Conservation (phyloP, 2,797 vertebrate genomes). For the Pantherophis vulpinus region DNA sequence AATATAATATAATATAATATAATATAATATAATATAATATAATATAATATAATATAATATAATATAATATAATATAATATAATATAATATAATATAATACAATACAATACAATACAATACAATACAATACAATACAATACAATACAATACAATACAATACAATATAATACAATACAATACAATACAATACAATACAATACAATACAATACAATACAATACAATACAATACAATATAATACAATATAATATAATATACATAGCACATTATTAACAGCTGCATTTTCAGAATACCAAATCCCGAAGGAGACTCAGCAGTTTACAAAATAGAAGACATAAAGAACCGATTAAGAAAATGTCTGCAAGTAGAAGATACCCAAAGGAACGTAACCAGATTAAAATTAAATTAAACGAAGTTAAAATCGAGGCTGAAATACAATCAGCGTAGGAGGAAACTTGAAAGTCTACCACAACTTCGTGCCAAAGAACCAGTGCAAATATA, state of each 20-base stretch:
- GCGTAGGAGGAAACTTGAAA: not conserved
- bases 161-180: too few species aligned
- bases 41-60: too few species aligned
- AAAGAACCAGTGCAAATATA: not conserved
- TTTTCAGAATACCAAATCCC: not conserved
- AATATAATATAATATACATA: not conserved
- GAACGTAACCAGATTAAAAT: not conserved
- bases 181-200: too few species aligned
- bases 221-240: too few species aligned
- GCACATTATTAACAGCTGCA: not conserved
- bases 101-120: too few species aligned
- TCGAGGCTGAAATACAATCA: not conserved
- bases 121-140: too few species aligned
- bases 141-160: too few species aligned
- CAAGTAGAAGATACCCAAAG: not conserved
- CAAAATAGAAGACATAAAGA: not conserved
- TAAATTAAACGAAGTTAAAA: not conserved
- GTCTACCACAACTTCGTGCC: fast-evolving
- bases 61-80: too few species aligned
- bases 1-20: too few species aligned
- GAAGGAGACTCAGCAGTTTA: not conserved
- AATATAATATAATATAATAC: too few species aligned
- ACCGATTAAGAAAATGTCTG: not conserved
- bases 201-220: too few species aligned
- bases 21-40: too few species aligned